Conservation (phyloP, 2,888 invertebrate species). For the Prenolepis imparis region DNA sequence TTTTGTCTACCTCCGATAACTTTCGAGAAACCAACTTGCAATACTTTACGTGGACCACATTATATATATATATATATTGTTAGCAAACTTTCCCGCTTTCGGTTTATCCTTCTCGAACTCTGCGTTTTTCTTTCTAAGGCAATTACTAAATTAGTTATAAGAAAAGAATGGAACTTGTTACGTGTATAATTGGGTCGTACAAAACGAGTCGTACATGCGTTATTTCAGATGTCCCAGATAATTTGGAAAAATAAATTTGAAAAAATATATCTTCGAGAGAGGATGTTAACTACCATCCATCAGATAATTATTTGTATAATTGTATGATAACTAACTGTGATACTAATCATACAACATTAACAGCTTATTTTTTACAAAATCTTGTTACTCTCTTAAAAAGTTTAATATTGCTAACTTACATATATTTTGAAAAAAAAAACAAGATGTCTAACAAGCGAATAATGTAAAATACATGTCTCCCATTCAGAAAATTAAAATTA, state of each 20-base stretch:
- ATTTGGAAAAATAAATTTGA: not conserved
- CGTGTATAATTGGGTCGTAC: not conserved
- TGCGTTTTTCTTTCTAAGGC: not conserved
- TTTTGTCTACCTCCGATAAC: not conserved
- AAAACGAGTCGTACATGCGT: not conserved
- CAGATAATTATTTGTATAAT: not conserved
- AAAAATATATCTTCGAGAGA: not conserved
- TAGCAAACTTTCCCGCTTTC: not conserved
- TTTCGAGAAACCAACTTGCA: not conserved
- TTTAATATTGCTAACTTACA: not conserved
- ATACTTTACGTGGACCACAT: not conserved
- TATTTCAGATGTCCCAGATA: not conserved
- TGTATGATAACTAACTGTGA: not conserved
- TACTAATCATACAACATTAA: not conserved
- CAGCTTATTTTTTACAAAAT: not conserved
- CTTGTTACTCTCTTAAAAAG: not conserved
- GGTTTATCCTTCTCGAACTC: not conserved
- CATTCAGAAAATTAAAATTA: conserved; percentile 18
- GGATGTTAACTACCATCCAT: too few species aligned
- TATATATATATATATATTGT: not conserved
- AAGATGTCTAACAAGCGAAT: not conserved
- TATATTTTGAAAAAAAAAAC: not conserved
- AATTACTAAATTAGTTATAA: conserved; percentile 3
- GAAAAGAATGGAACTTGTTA: conserved; percentile 7
- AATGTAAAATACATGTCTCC: conserved; percentile 1